phyloP scores from a whole-genome alignment of 2,113 vertebrate species.

The Cyprinodon tularosa region DNA sequence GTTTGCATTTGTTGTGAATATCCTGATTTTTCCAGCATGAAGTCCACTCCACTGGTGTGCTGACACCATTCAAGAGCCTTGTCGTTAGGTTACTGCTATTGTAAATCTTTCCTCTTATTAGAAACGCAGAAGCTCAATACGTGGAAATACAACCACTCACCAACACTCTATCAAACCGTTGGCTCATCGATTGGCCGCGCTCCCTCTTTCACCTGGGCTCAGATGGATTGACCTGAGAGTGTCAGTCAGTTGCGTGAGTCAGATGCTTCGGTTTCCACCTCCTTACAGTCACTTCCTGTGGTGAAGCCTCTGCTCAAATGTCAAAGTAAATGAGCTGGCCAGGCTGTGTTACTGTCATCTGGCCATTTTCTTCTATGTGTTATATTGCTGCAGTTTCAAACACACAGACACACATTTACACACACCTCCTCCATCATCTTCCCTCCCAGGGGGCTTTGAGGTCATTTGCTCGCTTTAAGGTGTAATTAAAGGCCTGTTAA shows the following conservation, averaged over 20 bases:
- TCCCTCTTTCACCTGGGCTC: constrained; percentile 58
- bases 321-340: constrained; percentile 73
- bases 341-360: constrained; percentile 47
- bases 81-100: constrained; percentile 62
- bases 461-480: constrained; percentile 73
- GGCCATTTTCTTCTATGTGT: constrained; percentile 45
- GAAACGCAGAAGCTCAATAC: constrained; percentile 45
- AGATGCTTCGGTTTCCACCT: constrained; percentile 33
- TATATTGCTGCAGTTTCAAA: constrained; percentile 34
- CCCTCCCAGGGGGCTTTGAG: constrained; percentile 46
- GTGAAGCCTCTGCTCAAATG: constrained; percentile 67
- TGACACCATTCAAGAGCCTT: constrained; percentile 35
- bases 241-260: constrained; percentile 53
- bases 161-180: constrained; percentile 58
- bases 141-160: constrained; percentile 59
- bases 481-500: constrained; percentile 81
- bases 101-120: constrained; percentile 69
- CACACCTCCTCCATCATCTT: constrained; percentile 17
- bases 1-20: neutral
- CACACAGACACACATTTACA: constrained; percentile 13
- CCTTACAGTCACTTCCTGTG: constrained; percentile 44
- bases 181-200: constrained; percentile 59
- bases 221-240: constrained; percentile 50
- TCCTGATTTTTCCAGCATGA: neutral
- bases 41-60: constrained; percentile 1